Conservation (phyloP, 1,140 invertebrate species). For the Eufriesea mexicana region DNA sequence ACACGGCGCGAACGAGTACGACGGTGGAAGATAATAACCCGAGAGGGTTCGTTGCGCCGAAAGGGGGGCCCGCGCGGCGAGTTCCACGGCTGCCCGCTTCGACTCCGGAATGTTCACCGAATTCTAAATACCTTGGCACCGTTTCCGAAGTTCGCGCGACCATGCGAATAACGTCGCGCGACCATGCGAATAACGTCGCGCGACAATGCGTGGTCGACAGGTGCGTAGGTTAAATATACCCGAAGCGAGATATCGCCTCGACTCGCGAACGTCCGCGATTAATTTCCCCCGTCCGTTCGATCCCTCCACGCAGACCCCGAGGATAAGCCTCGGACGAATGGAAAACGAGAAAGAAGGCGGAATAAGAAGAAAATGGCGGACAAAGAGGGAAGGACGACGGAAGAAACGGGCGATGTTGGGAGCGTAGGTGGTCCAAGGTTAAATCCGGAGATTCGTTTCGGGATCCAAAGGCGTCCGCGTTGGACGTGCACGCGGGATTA, state of each 20-base stretch:
- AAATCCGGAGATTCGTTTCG: conserved; percentile 38
- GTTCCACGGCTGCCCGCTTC: too few species aligned
- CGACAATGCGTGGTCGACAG: conserved; percentile 32
- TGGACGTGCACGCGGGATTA: conserved; percentile 29
- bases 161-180: conserved; percentile 16
- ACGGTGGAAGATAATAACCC: too few species aligned
- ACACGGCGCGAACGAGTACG: too few species aligned
- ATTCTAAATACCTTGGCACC: conserved; percentile 51
- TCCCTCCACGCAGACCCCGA: too few species aligned
- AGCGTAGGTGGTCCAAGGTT: conserved; percentile 37
- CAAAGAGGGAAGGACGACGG: not conserved
- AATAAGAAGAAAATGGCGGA: too few species aligned
- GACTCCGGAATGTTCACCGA: conserved; percentile 15
- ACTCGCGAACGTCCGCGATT: not conserved
- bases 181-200: conserved; percentile 23
- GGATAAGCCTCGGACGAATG: too few species aligned
- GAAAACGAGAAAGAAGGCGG: too few species aligned
- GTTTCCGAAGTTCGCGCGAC: conserved; percentile 35
- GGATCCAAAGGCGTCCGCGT: conserved; percentile 24
- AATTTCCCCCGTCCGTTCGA: too few species aligned
- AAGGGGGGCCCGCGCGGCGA: too few species aligned
- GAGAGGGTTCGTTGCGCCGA: conserved; percentile 29
- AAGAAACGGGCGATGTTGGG: not conserved
- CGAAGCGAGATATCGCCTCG: not conserved
- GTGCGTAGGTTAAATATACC: conserved; percentile 31